These are phyloP conservation scores for Gobius niger DNA, from an alignment of 2,113 vertebrate species.

Conservation along the genomic window DNA sequence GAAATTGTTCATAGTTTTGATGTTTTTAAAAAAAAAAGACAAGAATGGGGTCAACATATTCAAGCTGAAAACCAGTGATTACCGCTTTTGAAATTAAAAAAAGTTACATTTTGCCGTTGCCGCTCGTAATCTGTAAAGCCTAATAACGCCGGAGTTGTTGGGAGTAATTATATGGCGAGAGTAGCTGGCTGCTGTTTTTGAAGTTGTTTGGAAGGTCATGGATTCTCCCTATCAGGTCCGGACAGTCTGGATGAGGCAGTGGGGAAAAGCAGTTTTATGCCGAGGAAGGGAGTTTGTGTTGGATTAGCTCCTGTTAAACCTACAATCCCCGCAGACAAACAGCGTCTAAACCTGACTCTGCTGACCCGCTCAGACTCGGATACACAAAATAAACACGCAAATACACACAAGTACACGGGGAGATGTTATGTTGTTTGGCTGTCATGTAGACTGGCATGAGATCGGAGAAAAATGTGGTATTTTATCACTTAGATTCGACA, in stretches of 20 bases:
- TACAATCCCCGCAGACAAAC: slow-evolving; percentile 70
- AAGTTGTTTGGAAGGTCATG: slow-evolving; percentile 57
- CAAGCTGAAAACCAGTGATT: slow-evolving; percentile 7
- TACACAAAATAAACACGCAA: slow-evolving; percentile 11
- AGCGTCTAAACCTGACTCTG: slow-evolving; percentile 69
- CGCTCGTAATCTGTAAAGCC: slow-evolving; percentile 10
- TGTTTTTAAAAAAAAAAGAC: background rate
- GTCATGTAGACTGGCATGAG: slow-evolving; percentile 8
- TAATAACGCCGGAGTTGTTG: slow-evolving; percentile 11
- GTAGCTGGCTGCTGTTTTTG: slow-evolving; percentile 38
- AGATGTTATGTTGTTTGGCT: background rate
- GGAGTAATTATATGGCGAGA: slow-evolving; percentile 33
- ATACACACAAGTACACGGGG: background rate
- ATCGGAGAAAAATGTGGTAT: background rate
- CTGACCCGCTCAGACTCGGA: slow-evolving; percentile 59
- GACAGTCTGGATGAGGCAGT: slow-evolving; percentile 53
- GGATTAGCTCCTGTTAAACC: slow-evolving; percentile 72
- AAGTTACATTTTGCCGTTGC: slow-evolving; percentile 17
- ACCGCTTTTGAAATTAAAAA: slow-evolving; percentile 7
- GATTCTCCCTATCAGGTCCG: slow-evolving; percentile 64
- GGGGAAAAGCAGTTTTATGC: slow-evolving; percentile 67
- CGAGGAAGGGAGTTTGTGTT: slow-evolving; percentile 68
- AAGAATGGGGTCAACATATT: background rate
- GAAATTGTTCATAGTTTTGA: background rate
- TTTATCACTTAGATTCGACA: background rate